Evolutionary conservation across 2,888 invertebrate genomes (phyloP), one percentile per base, ranked within the genome.

Genomic region (Coelinius sp.): DNA sequence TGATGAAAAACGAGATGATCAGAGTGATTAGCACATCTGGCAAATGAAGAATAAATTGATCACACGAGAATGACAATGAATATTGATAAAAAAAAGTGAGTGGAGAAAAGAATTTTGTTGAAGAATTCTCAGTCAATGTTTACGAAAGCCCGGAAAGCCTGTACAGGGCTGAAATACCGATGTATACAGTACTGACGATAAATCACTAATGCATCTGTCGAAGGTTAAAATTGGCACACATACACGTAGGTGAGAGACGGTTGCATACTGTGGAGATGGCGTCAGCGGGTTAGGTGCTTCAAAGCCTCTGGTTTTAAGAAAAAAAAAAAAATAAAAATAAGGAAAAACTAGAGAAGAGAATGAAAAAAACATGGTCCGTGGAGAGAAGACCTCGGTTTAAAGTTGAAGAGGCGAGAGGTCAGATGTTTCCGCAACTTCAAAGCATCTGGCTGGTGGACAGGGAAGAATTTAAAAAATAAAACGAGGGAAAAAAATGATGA

Each of bases 141-240:
- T 59, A 59, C 59, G 59, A 59, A 59, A 35, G 59, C 59, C 59
- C 59, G 20, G 59, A 59, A 35, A 35, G 59, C 59, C 35, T 66
- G 38, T 20, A 38, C 20, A 38, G n/a, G n/a, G n/a, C 46, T 49
- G 41, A 35, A 24, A 56, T 59, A 14, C 31, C 44, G n/a, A 24
- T 56, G 53, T 68, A 56, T 27, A 44, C 59, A 41, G 27, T 38
- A 24, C 24, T 35, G 24, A 20, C 49, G 53, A 56, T 66, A 71
- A 66, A 71, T 71, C 71, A 71, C 59, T 25, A 46, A 71, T 66
- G 59, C 66, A 65, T 66, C 71, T 71, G 35, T 59, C 46, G 71
- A 71, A 71, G 66, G 66, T 49, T 66, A 24, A 35, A 71, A 59
- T 56, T 66, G 24, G 31, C 59, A 66, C 66, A 46, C 22, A 56